These are phyloP conservation scores for Pteria penguin DNA, from an alignment of 2,888 invertebrate species.

Conservation along the genomic window DNA sequence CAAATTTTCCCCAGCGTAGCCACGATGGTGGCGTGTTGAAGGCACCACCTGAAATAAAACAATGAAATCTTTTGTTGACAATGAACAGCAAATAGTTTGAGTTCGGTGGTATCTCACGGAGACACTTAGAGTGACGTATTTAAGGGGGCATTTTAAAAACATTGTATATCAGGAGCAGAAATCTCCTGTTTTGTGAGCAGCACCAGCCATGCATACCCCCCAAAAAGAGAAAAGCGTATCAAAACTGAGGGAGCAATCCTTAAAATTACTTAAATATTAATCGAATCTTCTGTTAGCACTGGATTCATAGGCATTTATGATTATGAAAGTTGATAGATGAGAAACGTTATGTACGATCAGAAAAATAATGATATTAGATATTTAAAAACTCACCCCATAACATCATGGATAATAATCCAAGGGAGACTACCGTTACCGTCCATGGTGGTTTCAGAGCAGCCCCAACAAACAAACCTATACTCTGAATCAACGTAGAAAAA, in stretches of 20 bases:
- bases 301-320: not conserved
- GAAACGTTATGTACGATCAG: not conserved
- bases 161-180: too few species aligned
- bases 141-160: not conserved
- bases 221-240: too few species aligned
- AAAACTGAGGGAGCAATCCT: too few species aligned
- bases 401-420: slow-evolving; percentile 62
- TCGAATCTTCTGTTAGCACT: too few species aligned
- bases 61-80: too few species aligned
- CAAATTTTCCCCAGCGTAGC: slow-evolving; percentile 58
- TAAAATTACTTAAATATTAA: too few species aligned
- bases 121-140: not conserved
- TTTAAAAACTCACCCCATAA: slow-evolving; percentile 48
- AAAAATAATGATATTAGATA: not conserved
- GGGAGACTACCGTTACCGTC: slow-evolving; percentile 54
- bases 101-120: not conserved
- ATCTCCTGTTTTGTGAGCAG: too few species aligned
- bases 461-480: slow-evolving; percentile 57
- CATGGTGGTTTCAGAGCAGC: slow-evolving; percentile 55
- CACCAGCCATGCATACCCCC: too few species aligned
- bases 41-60: slow-evolving; percentile 47
- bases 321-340: not conserved
- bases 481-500: too few species aligned
- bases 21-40: slow-evolving; percentile 55
- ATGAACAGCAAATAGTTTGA: not conserved